These are phyloP conservation scores for Lepidostoma basale DNA, from an alignment of 1,140 invertebrate genomes.

Conservation along the genomic window DNA sequence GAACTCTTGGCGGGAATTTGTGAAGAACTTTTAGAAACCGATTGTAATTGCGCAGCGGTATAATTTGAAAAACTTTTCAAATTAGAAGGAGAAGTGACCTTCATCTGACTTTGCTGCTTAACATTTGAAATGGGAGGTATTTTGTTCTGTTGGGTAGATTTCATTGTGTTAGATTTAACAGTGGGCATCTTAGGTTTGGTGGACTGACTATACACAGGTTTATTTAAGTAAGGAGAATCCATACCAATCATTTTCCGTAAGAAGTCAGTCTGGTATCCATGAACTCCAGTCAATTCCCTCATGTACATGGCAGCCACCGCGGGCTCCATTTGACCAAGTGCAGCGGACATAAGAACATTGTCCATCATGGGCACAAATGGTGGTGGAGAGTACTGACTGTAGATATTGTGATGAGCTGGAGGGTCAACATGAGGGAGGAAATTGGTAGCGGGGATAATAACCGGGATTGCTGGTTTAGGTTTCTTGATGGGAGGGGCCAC, in stretches of 20 bases:
- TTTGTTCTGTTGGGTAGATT: neutral
- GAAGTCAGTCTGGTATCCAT: slow-evolving; percentile 33
- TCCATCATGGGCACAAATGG: slow-evolving; percentile 34
- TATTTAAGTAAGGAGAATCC: slow-evolving; percentile 28
- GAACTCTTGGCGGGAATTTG: neutral
- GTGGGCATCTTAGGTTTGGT: slow-evolving; percentile 22
- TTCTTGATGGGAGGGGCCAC: neutral
- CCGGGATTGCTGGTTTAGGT: slow-evolving; percentile 18
- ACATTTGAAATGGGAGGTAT: neutral
- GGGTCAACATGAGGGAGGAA: slow-evolving; percentile 36
- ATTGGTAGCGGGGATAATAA: slow-evolving; percentile 23
- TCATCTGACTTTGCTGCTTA: slow-evolving; percentile 44
- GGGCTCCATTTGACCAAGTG: slow-evolving; percentile 15
- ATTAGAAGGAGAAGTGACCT: neutral
- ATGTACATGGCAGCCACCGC: slow-evolving; percentile 35
- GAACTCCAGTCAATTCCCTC: slow-evolving; percentile 9
- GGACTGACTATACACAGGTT: slow-evolving; percentile 29
- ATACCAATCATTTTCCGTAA: slow-evolving; percentile 36
- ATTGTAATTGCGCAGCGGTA: slow-evolving; percentile 20
- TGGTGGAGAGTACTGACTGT: slow-evolving; percentile 34
- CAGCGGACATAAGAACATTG: slow-evolving; percentile 35
- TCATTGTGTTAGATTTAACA: slow-evolving; percentile 1
- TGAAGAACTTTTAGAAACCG: slow-evolving; percentile 2
- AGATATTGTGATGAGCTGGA: slow-evolving; percentile 8
- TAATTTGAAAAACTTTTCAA: slow-evolving; percentile 5